Percentiles rank a stretch among this genome's conserved stretches.
Evolutionary conservation across 2,113 vertebrate genomes (phyloP).

Genomic region (Burhinus bistriatus): DNA sequence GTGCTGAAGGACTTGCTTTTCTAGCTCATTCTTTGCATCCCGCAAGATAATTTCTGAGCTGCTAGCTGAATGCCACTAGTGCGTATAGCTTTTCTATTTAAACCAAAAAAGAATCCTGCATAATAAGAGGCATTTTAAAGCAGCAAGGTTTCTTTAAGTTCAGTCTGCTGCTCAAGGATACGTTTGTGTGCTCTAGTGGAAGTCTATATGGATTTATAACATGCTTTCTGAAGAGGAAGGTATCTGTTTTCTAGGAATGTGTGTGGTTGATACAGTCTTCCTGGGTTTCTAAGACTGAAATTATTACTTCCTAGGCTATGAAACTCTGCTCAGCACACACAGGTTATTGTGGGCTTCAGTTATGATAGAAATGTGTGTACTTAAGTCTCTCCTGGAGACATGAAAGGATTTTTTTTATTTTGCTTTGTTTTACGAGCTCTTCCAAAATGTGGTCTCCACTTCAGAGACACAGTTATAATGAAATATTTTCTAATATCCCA

Average conservation of each 20-base stretch:
- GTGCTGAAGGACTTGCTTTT: not conserved
- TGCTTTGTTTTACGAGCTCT: constrained; percentile 20
- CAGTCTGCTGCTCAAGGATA: not conserved
- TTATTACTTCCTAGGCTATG: constrained; percentile 32
- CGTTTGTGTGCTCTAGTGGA: not conserved
- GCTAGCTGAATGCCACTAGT: not conserved
- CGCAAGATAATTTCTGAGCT: not conserved
- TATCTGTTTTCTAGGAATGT: constrained; percentile 12
- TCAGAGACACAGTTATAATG: constrained; percentile 48
- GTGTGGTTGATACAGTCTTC: not conserved
- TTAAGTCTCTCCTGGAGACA: constrained; percentile 51
- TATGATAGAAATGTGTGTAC: constrained; percentile 38
- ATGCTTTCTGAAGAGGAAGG: not conserved
- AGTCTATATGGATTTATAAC: not conserved
- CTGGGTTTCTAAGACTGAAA: constrained; percentile 14
- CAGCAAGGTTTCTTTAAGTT: not conserved
- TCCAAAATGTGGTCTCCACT: constrained; percentile 31
- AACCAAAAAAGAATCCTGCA: not conserved
- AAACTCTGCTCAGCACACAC: not conserved
- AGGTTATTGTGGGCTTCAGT: constrained; percentile 57
- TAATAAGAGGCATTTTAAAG: not conserved
- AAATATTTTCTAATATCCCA: constrained; percentile 64
- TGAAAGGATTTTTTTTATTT: not conserved
- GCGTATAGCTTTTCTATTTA: not conserved
- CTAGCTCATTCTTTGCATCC: not conserved